phyloP scores from a whole-genome alignment of 1,140 invertebrate species.

The Cotesia chilonis region DNA sequence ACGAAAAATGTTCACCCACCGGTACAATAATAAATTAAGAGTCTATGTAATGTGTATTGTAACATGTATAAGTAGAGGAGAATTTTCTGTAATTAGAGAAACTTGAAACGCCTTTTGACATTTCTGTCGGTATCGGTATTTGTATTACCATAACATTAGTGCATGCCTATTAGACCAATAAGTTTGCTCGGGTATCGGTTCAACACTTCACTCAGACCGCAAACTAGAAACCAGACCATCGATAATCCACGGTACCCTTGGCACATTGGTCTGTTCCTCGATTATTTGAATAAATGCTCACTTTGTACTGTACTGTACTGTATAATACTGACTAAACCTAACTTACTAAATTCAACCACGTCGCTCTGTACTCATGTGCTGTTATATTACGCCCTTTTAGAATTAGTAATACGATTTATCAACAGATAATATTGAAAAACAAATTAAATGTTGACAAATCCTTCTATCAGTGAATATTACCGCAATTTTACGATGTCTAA shows the following conservation, averaged over 20 bases:
- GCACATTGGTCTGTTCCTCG: conserved; percentile 37
- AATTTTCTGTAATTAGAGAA: conserved; percentile 22
- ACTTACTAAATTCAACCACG: no score
- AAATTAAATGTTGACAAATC: no score
- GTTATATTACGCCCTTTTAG: no score
- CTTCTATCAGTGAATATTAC: no score
- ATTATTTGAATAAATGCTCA: conserved; percentile 43
- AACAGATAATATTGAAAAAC: no score
- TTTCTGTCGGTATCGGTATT: conserved; percentile 20
- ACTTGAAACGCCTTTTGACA: conserved; percentile 29
- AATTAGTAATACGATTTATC: no score
- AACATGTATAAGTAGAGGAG: background rate
- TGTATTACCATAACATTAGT: conserved; percentile 26
- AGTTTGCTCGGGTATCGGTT: conserved; percentile 39
- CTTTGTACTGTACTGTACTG: conserved; percentile 20
- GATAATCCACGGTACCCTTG: conserved; percentile 32
- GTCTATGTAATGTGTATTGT: background rate
- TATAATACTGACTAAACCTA: no score
- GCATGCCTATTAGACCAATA: conserved; percentile 28
- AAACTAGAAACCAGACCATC: conserved; percentile 43
- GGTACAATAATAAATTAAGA: conserved; percentile 20
- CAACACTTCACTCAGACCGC: conserved; percentile 37
- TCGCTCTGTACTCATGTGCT: no score
- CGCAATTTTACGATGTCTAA: no score
- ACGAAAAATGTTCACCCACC: no score